Evolutionary conservation across 2,113 vertebrate species (phyloP), one percentile per base, ranked within the genome.

Genomic region (Oreochromis tanganicae): DNA sequence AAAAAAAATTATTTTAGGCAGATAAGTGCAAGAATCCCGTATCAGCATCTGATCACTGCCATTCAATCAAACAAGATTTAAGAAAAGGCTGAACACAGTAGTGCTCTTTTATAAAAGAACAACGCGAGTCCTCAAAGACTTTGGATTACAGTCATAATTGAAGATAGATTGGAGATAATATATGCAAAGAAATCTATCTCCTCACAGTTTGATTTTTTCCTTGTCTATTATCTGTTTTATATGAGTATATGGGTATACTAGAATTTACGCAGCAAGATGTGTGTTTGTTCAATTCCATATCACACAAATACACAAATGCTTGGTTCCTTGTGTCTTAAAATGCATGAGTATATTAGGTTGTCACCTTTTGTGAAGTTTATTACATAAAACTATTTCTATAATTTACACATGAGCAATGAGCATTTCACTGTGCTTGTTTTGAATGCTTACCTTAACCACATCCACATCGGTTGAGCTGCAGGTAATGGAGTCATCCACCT

Each of bases 391-490:
- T 17, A 17, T 71, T 73, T 73, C n/a, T 75, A 75, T 29, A 75
- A 19, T 50, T 2, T 32, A 29, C 6, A 75, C 24, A 29, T 19
- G 29, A 32, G 9, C 27, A 50, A 29, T 19, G 29, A 32, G 9
- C 27, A 50, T 78, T 29, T 3, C 43, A 32, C 16, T 32, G 10
- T 78, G 43, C 24, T 50, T 50, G 50, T 52, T 57, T 5, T 12
- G 17, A 2, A 27, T n/a, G 41, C 75, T 17, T 81, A 97, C 97
- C 95, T 97, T 97, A 46, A 97, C 84, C 5, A 97, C 95, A 5
- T 97, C 95, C 83, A 96, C 94, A 17, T 97, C 95, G 3, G 96
- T 96, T 2, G 97, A 97, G 84, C 54, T 94, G 92, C 97, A 97
- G 91, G 94, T 92, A 54, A 97, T 73, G 0, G 92, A 86, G 43